Evolutionary conservation across 2,888 invertebrate species (phyloP).

Genomic region (Hypercompe scribonia): DNA sequence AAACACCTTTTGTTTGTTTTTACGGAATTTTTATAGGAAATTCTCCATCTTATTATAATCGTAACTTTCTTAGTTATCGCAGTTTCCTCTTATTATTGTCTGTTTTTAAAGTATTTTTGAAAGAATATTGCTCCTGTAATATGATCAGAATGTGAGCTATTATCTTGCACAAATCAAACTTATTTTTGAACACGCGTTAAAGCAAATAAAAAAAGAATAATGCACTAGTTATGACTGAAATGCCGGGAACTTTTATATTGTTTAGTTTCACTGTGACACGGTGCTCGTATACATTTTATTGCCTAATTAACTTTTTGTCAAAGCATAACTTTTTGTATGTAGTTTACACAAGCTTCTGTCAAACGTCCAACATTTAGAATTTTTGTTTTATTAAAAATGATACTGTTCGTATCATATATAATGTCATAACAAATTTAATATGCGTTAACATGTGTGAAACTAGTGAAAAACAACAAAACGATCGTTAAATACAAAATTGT

Average conservation of each 20-base stretch:
- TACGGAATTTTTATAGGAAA: too few species aligned
- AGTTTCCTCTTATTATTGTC: too few species aligned
- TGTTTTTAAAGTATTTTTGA: neutral
- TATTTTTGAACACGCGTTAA: constrained; percentile 44
- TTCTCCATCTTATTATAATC: too few species aligned
- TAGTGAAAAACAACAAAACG: constrained; percentile 78
- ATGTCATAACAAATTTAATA: constrained; percentile 80
- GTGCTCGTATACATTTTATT: constrained; percentile 74
- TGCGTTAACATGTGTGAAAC: constrained; percentile 61
- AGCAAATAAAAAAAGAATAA: constrained; percentile 53
- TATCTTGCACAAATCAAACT: constrained; percentile 26
- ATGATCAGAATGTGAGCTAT: constrained; percentile 16
- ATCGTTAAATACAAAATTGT: constrained; percentile 71
- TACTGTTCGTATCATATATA: constrained; percentile 74
- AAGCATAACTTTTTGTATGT: constrained; percentile 73
- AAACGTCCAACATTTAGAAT: constrained; percentile 59
- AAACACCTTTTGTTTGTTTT: too few species aligned
- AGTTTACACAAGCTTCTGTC: constrained; percentile 57
- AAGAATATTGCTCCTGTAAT: neutral
- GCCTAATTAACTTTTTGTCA: constrained; percentile 83
- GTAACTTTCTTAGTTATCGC: neutral
- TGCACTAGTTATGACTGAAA: constrained; percentile 60
- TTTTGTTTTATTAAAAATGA: constrained; percentile 73
- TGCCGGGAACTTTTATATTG: constrained; percentile 68
- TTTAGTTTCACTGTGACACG: constrained; percentile 78